Conservation (phyloP, 2,888 invertebrate genomes). For the Pilophorus perplexus region DNA sequence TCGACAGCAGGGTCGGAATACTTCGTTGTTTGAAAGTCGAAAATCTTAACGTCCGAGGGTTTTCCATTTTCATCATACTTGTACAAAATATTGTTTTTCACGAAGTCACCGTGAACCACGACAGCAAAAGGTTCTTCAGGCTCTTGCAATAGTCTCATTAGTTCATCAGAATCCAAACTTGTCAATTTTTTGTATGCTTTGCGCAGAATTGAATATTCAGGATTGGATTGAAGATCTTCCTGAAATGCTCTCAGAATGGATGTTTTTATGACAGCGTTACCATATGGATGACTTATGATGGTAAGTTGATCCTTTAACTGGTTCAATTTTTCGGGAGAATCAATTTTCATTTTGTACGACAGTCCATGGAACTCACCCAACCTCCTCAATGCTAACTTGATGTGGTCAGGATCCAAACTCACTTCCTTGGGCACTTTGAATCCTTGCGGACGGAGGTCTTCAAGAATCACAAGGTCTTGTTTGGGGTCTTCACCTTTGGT, state of each 20-base stretch:
- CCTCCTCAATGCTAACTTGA: constrained; percentile 45
- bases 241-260: neutral
- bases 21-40: constrained; percentile 51
- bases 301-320: too few relatives aligned
- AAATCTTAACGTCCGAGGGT: constrained; percentile 49
- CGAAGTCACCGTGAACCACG: constrained; percentile 53
- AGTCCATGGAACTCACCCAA: constrained; percentile 48
- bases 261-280: neutral
- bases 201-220: neutral
- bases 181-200: neutral
- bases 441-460: constrained; percentile 43
- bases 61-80: constrained; percentile 49
- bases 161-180: neutral
- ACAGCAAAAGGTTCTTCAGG: constrained; percentile 48
- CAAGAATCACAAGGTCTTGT: constrained; percentile 44
- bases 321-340: neutral
- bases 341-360: constrained; percentile 46
- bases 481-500: constrained; percentile 6
- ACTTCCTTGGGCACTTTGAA: constrained; percentile 41
- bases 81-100: constrained; percentile 53
- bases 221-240: neutral
- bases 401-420: constrained; percentile 48
- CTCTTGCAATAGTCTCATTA: neutral
- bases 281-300: neutral
- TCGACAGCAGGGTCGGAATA: constrained; percentile 53